These are phyloP conservation scores for Hassar affinis DNA, from an alignment of 2,113 vertebrate species.

Conservation along the genomic window DNA sequence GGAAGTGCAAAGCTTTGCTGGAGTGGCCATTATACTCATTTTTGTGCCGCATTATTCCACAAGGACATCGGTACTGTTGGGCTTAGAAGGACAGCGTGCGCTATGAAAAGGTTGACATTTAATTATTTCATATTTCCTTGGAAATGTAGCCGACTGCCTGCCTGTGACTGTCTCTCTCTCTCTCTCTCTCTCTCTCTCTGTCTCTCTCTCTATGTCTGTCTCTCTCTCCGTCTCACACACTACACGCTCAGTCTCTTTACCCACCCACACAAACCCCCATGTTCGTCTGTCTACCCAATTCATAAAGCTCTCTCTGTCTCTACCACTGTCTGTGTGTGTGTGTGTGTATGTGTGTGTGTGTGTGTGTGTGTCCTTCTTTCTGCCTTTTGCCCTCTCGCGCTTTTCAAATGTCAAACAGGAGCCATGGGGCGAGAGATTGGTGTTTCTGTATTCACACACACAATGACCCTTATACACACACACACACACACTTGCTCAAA, in stretches of 20 bases:
- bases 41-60: constrained; percentile 29
- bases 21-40: constrained; percentile 26
- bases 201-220: constrained; percentile 12
- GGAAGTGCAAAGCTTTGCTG: neutral
- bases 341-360: neutral
- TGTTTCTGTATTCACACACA: constrained; percentile 49
- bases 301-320: constrained; percentile 44
- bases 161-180: constrained; percentile 13
- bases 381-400: constrained; percentile 56
- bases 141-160: neutral
- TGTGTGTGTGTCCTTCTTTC: constrained; percentile 29
- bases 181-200: neutral
- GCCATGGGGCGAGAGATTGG: constrained; percentile 43
- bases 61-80: constrained; percentile 19
- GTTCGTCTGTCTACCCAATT: constrained; percentile 38
- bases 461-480: constrained; percentile 32
- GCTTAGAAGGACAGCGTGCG: constrained; percentile 6
- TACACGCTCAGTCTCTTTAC: constrained; percentile 3
- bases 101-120: constrained; percentile 26
- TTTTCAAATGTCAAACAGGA: constrained; percentile 71
- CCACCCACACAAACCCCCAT: constrained; percentile 41
- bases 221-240: neutral
- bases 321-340: constrained; percentile 6
- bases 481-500: constrained; percentile 8
- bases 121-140: constrained; percentile 35